These are phyloP conservation scores for Caenorhabditis wallacei DNA, from an alignment of 2,888 invertebrate species.

Conservation along the genomic window DNA sequence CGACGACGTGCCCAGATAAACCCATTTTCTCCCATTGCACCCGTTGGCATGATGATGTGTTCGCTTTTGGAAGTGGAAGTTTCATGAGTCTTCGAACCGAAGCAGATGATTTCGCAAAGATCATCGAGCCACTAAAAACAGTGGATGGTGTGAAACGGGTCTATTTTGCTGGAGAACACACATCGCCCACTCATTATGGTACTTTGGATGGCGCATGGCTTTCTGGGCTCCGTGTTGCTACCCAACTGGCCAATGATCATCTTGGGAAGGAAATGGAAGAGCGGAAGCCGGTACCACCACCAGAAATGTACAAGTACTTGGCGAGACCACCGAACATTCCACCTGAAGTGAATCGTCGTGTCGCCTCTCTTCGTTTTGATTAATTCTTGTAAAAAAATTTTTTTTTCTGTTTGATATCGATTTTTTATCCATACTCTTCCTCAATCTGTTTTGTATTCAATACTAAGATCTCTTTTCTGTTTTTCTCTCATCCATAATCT, in stretches of 20 bases:
- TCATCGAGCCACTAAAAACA: constrained; percentile 27
- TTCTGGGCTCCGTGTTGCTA: constrained; percentile 96
- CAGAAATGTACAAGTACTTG: too few relatives aligned
- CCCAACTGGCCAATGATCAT: constrained; percentile 90
- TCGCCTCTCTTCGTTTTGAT: too few relatives aligned
- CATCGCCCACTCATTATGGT: constrained; percentile 97
- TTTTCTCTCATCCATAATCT: too few relatives aligned
- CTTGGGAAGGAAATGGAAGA: background rate
- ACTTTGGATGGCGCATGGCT: constrained; percentile 90
- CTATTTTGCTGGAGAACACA: constrained; percentile 93
- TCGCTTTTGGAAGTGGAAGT: constrained; percentile 30
- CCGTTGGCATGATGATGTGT: constrained; percentile 37
- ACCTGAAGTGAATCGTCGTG: too few relatives aligned
- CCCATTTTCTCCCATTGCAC: background rate
- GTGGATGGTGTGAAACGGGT: constrained; percentile 78
- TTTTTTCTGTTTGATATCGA: too few relatives aligned
- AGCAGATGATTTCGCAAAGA: constrained; percentile 20
- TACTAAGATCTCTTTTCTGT: too few relatives aligned
- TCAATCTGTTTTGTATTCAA: too few relatives aligned
- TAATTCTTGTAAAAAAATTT: too few relatives aligned
- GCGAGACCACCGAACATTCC: background rate
- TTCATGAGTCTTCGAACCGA: constrained; percentile 49
- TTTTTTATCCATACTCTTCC: too few relatives aligned
- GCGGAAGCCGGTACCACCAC: background rate
- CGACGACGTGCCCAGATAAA: constrained; percentile 4